These are phyloP conservation scores for Parambassis ranga DNA, from an alignment of 2,797 vertebrate genomes.

Conservation along the genomic window DNA sequence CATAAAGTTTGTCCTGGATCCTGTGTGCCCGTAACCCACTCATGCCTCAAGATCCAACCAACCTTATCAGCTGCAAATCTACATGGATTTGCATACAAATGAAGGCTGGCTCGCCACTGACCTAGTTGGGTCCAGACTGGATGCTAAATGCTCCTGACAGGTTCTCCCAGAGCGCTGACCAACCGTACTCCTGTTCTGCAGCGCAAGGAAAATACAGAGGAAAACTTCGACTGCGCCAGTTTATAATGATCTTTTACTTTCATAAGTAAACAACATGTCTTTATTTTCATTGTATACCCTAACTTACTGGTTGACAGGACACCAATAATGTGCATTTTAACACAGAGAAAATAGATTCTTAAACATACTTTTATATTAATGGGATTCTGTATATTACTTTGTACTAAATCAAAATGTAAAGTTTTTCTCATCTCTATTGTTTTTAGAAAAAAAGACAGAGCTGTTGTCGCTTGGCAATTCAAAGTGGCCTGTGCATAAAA, in stretches of 20 bases:
- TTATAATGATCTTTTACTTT: slow-evolving; percentile 14
- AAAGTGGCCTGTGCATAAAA: neutral
- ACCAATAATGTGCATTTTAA: too few species aligned
- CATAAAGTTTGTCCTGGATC: slow-evolving; percentile 60
- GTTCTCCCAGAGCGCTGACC: slow-evolving; percentile 62
- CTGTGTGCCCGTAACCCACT: slow-evolving; percentile 53
- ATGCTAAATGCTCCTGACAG: slow-evolving; percentile 71
- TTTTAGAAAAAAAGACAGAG: too few species aligned
- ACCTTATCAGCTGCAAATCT: slow-evolving; percentile 77
- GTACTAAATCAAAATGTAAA: too few species aligned
- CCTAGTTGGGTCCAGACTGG: slow-evolving; percentile 68
- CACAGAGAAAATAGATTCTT: too few species aligned
- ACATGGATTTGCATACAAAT: slow-evolving; percentile 81
- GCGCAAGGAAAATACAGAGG: slow-evolving; percentile 24
- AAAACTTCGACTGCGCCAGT: slow-evolving; percentile 14
- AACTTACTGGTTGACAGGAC: too few species aligned
- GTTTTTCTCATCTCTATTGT: too few species aligned
- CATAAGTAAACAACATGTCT: neutral
- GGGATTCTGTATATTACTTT: too few species aligned
- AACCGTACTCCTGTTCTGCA: slow-evolving; percentile 30
- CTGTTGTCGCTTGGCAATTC: neutral
- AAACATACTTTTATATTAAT: too few species aligned
- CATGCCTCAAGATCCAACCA: slow-evolving; percentile 68
- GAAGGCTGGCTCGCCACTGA: slow-evolving; percentile 68
- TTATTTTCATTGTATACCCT: neutral